Evolutionary conservation across 2,113 vertebrate genomes (phyloP), one percentile per base, ranked within the genome.

Genomic region (Panthera uncia): DNA sequence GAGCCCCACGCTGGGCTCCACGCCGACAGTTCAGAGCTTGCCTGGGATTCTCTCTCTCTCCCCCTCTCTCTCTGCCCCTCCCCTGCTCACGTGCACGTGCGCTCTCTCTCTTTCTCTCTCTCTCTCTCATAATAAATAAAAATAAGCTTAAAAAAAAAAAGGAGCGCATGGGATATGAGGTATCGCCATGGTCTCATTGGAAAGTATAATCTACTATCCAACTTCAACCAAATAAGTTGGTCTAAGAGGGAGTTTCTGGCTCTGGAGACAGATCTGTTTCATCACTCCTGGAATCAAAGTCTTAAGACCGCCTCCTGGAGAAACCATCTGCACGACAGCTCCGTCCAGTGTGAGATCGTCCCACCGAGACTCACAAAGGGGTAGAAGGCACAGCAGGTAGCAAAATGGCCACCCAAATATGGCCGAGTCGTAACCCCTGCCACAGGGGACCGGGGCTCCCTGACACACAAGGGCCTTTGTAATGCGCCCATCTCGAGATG

Each of bases 31-130:
- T 18, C 7, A 19, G 57, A 61, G 57, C 57, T 21, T 61, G 57
- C 57, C 25, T 61, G 57, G 57, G 57, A 61, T 61, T 45, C 45
- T 61, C 57, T 61, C 21, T 61, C 21, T 61, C 57, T 61, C 57
- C 18, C 21, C 57, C 21, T 23, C 57, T 61, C 8, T 61, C 21
- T 61, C 21, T 61, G 19, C 57, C 57, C 57, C 57, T 61, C 57
- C 57, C 57, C 7, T 19, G 21, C 7, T 25, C 2, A 8, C 7
- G 21, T 57, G 6, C 7, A 1, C 21, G 0, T 57, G 2, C 0
- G 55, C 57, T 23, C 19, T 3, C 57, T 61, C 21, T 8, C 21
- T 61, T 7, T 5, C 48, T 48, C 7, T 61, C 23, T 61, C 21
- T 61, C 57, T 61, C 57, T 61, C 8, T 25, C 21, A 61, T 3